phyloP scores from a whole-genome alignment of 2,797 vertebrate genomes.

The Sarcophilus harrisii region DNA sequence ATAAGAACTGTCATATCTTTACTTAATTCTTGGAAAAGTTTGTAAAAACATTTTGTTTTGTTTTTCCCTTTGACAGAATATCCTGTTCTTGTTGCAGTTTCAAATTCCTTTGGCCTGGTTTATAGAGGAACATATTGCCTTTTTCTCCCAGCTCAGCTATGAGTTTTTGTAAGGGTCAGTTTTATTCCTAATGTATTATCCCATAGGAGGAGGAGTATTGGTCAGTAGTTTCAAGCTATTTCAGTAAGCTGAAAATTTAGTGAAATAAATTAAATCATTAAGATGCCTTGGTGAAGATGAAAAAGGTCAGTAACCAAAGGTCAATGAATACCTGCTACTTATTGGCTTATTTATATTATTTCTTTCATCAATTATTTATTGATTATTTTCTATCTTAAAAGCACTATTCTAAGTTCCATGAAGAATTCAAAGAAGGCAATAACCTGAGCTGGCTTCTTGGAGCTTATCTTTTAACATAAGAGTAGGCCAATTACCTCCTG shows the following conservation, averaged over 20 bases:
- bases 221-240: slow-evolving; percentile 2
- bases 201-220: slow-evolving; percentile 24
- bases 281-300: slow-evolving; percentile 9
- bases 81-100: slow-evolving; percentile 65
- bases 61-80: slow-evolving; percentile 65
- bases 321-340: neutral
- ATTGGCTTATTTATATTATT: slow-evolving; percentile 17
- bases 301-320: slow-evolving; percentile 16
- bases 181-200: slow-evolving; percentile 50
- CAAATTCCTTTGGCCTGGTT: slow-evolving; percentile 58
- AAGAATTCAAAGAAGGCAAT: neutral
- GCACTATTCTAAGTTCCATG: neutral
- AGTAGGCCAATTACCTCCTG: neutral
- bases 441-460: neutral
- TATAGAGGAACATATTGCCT: slow-evolving; percentile 28
- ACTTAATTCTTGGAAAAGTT: slow-evolving; percentile 50
- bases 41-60: slow-evolving; percentile 55
- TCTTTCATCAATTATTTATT: neutral
- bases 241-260: slow-evolving; percentile 47
- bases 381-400: neutral
- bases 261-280: slow-evolving; percentile 33
- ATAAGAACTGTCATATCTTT: slow-evolving; percentile 43
- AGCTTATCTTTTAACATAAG: neutral
- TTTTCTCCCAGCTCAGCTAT: slow-evolving; percentile 48
- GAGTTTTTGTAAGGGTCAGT: slow-evolving; percentile 49